Base-by-base conservation (phyloP, 2,797 vertebrate genomes). In the Bradypodion pumilum region DNA sequence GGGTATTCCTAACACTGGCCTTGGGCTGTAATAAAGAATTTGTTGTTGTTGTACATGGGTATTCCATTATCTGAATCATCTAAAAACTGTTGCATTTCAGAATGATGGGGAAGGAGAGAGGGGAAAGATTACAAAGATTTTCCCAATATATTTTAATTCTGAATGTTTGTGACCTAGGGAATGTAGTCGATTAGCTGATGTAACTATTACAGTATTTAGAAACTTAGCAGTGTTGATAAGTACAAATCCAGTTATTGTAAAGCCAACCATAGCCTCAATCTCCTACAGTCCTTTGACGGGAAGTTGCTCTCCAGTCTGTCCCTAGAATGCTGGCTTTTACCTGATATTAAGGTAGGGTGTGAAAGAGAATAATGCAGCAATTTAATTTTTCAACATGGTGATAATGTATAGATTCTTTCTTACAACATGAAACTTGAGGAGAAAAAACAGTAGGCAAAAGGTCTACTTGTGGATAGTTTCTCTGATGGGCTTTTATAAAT, bases 401-500 rank as follows among this genome's bases (percentile, higher is more conserved):
- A 86, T 88, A 73, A 84, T 90, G 78, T 87, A 91, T 63, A 85
- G 29, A 35, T 81, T 52, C 23, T 74, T 29, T 0, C 46, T 69
- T 27, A 44, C 86, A 35, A 65, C 9, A 65, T 7, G 3, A 42
- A 7, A 66, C 21, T 4, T 7, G 32, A 70, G 15, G 7, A 2
- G 86, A 35, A 81, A 49, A 65, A 68, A 86, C 74, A 81, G 63
- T 23, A 88, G 79, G 90, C 75, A 85, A 88, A 70, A 21, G 37
- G 75, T 92, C 83, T 80, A 80, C 44, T 60, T 88, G 65, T 90
- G 89, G 29, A 90, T 91, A 89, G 91, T 75, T 49, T 95, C 90
- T 92, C 92, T 91, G 90, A 81, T 78, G 94, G 65, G 94, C 89
- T 92, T 96, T 95, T 95, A 94, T 92, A 96, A 95, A 95, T 94